Percentiles rank a stretch among this genome's conserved stretches.
Conservation (phyloP, 2,797 vertebrate genomes). For the Podarcis siculus region DNA sequence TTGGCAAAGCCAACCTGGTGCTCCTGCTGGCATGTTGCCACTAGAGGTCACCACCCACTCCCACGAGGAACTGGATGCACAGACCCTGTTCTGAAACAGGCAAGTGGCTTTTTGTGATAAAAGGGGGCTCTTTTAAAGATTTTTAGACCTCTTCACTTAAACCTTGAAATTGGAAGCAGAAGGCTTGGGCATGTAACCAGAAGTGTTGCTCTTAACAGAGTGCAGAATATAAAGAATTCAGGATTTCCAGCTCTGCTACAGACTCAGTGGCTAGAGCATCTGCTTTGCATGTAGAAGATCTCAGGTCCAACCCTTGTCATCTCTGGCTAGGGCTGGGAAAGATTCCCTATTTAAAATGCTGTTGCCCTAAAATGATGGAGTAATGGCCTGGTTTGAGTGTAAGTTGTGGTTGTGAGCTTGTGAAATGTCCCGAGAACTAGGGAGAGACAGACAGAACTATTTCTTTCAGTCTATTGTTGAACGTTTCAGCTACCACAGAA, state of each 20-base stretch:
- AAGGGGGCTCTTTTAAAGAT: neutral
- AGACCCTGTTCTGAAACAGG: neutral
- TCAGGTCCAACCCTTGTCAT: too few species aligned
- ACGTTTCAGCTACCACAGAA: neutral
- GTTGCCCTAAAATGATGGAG: too few species aligned
- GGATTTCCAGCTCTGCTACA: too few species aligned
- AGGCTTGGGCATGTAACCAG: neutral
- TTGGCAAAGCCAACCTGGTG: too few species aligned
- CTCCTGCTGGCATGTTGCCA: neutral
- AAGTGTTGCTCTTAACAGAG: neutral
- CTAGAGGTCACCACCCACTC: neutral
- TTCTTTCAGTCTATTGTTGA: neutral
- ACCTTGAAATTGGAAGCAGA: neutral
- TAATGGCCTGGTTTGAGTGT: too few species aligned
- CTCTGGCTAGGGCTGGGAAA: too few species aligned
- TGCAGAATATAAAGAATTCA: neutral
- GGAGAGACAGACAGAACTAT: too few species aligned
- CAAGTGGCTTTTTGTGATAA: neutral
- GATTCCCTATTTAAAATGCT: too few species aligned
- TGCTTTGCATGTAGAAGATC: too few species aligned
- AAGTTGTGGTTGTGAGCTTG: neutral
- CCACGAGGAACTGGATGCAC: neutral
- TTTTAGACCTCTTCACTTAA: neutral
- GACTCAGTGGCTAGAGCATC: too few species aligned
- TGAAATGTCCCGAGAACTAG: neutral